A percentile compares a stretch with the other conserved stretches of the same genome.
phyloP scores from a whole-genome alignment of 2,888 invertebrate genomes.

The Malthinus flaveolus region DNA sequence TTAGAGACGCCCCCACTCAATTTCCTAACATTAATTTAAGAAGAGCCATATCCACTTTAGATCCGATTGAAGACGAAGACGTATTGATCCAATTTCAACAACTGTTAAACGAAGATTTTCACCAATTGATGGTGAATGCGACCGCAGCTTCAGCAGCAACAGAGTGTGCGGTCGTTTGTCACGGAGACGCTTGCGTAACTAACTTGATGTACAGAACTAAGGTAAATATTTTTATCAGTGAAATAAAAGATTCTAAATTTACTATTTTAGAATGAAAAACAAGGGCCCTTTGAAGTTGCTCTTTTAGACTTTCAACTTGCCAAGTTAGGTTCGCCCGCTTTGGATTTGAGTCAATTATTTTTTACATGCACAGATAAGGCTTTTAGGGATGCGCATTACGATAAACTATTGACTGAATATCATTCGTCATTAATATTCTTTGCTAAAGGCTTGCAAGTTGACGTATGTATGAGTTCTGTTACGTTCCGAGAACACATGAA shows the following conservation, averaged over 20 bases:
- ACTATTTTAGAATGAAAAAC: conserved; percentile 18
- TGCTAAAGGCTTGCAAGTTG: conserved; percentile 36
- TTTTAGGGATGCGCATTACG: conserved; percentile 38
- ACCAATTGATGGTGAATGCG: neutral
- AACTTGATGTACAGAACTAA: conserved; percentile 18
- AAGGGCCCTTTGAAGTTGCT: neutral
- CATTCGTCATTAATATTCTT: conserved; percentile 37
- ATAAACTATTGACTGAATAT: conserved; percentile 42
- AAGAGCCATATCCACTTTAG: too few relatives aligned
- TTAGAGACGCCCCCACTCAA: too few relatives aligned
- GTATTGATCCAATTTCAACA: too few relatives aligned
- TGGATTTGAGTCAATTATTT: conserved; percentile 44
- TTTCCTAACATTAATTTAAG: too few relatives aligned
- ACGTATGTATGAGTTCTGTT: conserved; percentile 38
- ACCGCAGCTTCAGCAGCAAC: neutral
- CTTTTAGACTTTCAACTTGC: conserved; percentile 36
- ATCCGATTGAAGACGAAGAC: too few relatives aligned
- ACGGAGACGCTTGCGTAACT: conserved; percentile 14
- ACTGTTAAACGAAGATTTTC: too few relatives aligned
- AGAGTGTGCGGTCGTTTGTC: conserved; percentile 8
- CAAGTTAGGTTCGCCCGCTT: conserved; percentile 34
- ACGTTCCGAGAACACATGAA: conserved; percentile 37
- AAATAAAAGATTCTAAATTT: too few relatives aligned
- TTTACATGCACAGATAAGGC: conserved; percentile 40
- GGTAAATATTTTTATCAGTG: neutral